Base-by-base conservation (phyloP, 2,888 invertebrate genomes). In the Aspidiotus rigidus region DNA sequence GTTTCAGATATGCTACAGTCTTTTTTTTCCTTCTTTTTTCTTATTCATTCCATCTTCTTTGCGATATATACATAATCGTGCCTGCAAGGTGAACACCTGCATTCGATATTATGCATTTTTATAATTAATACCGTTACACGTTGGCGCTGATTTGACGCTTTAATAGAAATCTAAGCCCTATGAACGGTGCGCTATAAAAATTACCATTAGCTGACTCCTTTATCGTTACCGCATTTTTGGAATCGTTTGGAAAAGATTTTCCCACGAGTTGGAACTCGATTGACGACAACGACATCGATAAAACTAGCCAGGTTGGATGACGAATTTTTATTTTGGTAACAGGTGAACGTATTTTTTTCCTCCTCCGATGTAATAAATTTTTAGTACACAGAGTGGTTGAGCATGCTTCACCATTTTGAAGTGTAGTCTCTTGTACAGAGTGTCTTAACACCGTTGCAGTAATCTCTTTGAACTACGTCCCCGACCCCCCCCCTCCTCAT, bases 31-130 rank as follows among this genome's bases (percentile, higher is more conserved):
- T 49, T n/a, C 49, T 11, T n/a, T 49, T 28, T 28, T 28, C 28
- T 28, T 28, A 28, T 28, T n/a, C 49, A n/a, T n/a, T 49, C 49
- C n/a, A 15, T 57, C 57, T 57, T 57, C 57, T 17, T 57, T 15
- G 17, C 57, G 57, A 57, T 57, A 57, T 28, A 28, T 16, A 57
- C 16, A 57, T 57, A 57, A 57, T 57, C 57, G 57, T 57, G 57
- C 57, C 57, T 17, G 11, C 57, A 17, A 57, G 57, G 16, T 17
- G 17, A 57, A 57, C 57, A 57, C 57, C 57, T 57, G 57, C 57
- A 57, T 57, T 57, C 16, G 57, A 57, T 57, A 57, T 57, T 57
- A 57, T 57, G 57, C 57, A 57, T 57, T 57, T 49, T 57, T 57
- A 57, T 57, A 57, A 57, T 57, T 57, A 17, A 57, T 57, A 57